A percentile compares a stretch with the other conserved stretches of the same genome.
Evolutionary conservation across 2,113 vertebrate genomes (phyloP).

Genomic region (Oxyruncus cristatus): DNA sequence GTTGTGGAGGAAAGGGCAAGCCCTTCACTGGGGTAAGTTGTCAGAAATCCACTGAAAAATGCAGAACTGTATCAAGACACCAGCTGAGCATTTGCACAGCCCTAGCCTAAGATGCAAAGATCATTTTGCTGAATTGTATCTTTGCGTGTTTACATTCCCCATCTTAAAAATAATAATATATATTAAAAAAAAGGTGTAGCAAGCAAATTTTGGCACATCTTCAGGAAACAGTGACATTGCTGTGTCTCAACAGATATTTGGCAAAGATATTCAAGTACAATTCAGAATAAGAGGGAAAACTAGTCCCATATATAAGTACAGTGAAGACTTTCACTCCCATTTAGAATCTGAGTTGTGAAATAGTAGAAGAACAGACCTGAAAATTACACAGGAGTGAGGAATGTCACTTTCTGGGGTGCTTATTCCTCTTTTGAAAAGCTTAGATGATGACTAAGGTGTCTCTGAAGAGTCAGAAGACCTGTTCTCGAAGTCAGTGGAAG

Average conservation of each 20-base stretch:
- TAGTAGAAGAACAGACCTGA: background rate
- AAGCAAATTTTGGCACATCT: rapidly evolving
- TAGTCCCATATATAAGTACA: background rate
- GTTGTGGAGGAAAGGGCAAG: background rate
- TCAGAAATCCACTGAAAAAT: background rate
- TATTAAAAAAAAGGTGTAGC: background rate
- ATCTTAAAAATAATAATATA: background rate
- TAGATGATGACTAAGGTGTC: too few relatives aligned
- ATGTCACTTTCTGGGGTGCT: background rate
- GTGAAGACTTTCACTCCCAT: background rate
- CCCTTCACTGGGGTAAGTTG: background rate
- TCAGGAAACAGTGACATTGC: background rate
- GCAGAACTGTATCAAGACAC: background rate
- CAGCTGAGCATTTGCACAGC: background rate
- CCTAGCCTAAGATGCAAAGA: background rate
- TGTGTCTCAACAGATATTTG: background rate
- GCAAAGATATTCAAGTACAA: background rate
- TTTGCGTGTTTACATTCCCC: background rate
- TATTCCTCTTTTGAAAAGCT: background rate
- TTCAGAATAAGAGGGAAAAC: background rate
- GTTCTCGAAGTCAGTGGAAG: background rate
- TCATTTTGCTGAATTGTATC: background rate
- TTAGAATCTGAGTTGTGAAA: background rate
- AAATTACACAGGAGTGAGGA: background rate
- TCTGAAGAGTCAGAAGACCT: background rate